Evolutionary conservation across 2,888 invertebrate genomes (phyloP).

Genomic region (Aethes cnicana): DNA sequence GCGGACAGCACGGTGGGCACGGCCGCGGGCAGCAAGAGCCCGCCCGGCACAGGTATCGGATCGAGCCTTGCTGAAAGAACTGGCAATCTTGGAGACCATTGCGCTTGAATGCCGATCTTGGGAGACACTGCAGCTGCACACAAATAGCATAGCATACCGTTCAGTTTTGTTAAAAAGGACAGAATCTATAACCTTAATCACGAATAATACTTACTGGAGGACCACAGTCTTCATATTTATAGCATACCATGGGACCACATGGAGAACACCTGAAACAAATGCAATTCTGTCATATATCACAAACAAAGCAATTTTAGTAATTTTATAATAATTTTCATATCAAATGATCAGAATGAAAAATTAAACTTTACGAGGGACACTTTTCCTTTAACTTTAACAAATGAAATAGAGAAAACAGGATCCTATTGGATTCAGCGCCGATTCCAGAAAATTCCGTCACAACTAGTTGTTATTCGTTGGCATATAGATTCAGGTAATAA

Average conservation of each 20-base stretch:
- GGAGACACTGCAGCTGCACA: conserved; percentile 74
- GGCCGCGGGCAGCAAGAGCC: conserved; percentile 59
- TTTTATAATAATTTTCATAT: too few relatives aligned
- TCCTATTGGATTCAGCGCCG: too few relatives aligned
- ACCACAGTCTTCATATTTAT: conserved; percentile 79
- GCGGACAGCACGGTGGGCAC: conserved; percentile 71
- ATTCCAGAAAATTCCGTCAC: too few relatives aligned
- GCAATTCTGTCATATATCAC: not conserved
- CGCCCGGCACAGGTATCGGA: conserved; percentile 74
- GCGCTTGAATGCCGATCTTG: conserved; percentile 78
- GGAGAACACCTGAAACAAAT: conserved; percentile 69
- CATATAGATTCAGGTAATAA: too few relatives aligned
- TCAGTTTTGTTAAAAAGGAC: not conserved
- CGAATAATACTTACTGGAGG: conserved; percentile 60
- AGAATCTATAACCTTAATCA: not conserved
- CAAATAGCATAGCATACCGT: conserved; percentile 1
- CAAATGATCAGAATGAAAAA: too few relatives aligned
- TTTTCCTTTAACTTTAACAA: too few relatives aligned
- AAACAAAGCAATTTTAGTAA: too few relatives aligned
- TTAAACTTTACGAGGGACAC: too few relatives aligned
- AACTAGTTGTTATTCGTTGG: too few relatives aligned
- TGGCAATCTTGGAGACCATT: conserved; percentile 78
- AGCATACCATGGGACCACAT: conserved; percentile 76
- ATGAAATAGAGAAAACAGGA: too few relatives aligned
- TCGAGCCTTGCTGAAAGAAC: conserved; percentile 77